Percentiles rank a stretch among this genome's conserved stretches.
Conservation (phyloP, 1,140 invertebrate species). For the Drosophila takahashii region DNA sequence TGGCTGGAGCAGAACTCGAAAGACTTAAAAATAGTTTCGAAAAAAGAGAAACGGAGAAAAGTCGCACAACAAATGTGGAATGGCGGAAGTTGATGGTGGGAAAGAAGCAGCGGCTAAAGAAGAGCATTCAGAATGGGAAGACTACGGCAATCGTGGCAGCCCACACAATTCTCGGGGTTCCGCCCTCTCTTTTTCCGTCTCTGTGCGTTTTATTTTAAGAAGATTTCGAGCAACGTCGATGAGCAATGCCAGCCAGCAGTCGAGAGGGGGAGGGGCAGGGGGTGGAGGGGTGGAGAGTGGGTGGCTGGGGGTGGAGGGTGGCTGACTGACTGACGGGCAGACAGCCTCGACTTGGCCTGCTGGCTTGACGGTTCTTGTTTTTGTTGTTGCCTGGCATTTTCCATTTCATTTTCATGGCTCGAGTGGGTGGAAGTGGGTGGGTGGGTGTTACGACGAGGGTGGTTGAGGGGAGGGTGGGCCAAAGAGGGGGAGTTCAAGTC, state of each 20-base stretch:
- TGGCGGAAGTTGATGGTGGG: slow-evolving; percentile 68
- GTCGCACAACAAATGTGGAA: slow-evolving; percentile 48
- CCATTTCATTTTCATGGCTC: slow-evolving; percentile 47
- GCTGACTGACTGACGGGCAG: slow-evolving; percentile 28
- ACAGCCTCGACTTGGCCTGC: slow-evolving; percentile 45
- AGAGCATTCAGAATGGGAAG: slow-evolving; percentile 31
- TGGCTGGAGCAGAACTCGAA: slow-evolving; percentile 36
- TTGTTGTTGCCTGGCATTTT: slow-evolving; percentile 41
- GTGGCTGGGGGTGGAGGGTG: slow-evolving; percentile 34
- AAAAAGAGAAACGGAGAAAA: slow-evolving; percentile 19
- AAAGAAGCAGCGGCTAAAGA: slow-evolving; percentile 17
- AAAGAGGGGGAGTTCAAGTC: slow-evolving; percentile 43
- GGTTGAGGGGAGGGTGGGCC: slow-evolving; percentile 34
- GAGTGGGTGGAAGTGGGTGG: slow-evolving; percentile 34
- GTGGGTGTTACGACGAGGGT: slow-evolving; percentile 10
- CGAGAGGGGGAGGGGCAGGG: slow-evolving; percentile 1
- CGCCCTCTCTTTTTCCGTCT: slow-evolving; percentile 13
- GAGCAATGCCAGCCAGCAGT: slow-evolving; percentile 63
- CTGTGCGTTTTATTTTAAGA: slow-evolving; percentile 77
- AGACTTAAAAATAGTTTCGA: slow-evolving; percentile 72
- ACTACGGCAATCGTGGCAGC: slow-evolving; percentile 36
- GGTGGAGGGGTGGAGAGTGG: slow-evolving; percentile 36
- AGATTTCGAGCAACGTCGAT: slow-evolving; percentile 67
- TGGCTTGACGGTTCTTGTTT: slow-evolving; percentile 34
- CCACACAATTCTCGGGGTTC: slow-evolving; percentile 38